Conservation (phyloP, 2,888 invertebrate species). For the Pheosia gnoma region DNA sequence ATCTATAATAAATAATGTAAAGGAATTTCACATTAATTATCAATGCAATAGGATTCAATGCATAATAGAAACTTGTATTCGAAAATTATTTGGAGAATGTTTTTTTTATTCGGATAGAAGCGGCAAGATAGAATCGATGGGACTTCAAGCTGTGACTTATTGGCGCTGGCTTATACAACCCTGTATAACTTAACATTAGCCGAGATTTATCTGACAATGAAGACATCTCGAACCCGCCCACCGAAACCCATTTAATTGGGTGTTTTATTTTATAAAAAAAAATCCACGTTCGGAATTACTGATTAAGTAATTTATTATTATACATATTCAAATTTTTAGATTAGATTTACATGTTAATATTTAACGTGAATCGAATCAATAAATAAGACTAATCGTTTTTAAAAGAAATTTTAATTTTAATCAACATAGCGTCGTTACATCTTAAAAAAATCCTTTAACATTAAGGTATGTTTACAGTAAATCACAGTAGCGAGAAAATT, state of each 20-base stretch:
- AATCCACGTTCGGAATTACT: conserved; percentile 46
- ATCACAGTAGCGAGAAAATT: conserved; percentile 45
- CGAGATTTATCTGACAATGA: conserved; percentile 75
- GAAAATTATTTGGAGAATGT: conserved; percentile 55
- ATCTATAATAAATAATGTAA: conserved; percentile 42
- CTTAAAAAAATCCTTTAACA: conserved; percentile 22
- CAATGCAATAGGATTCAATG: conserved; percentile 35
- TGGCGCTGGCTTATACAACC: conserved; percentile 57
- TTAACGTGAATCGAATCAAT: conserved; percentile 5
- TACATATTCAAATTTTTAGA: conserved; percentile 37
- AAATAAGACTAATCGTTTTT: not conserved
- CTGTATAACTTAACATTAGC: conserved; percentile 69
- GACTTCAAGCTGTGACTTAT: conserved; percentile 77
- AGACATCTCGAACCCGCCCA: conserved; percentile 72
- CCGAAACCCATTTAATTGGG: conserved; percentile 61
- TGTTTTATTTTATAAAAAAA: conserved; percentile 59
- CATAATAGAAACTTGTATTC: conserved; percentile 43
- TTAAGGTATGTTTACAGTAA: conserved; percentile 28
- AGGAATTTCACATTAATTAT: conserved; percentile 38
- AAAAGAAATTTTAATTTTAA: not conserved
- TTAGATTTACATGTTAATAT: conserved; percentile 44
- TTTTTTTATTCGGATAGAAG: conserved; percentile 66
- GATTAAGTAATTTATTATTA: conserved; percentile 62
- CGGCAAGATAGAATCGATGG: conserved; percentile 69
- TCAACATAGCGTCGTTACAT: conserved; percentile 13